Conservation (phyloP, 2,797 vertebrate genomes). For the Rhinatrema bivittatum region DNA sequence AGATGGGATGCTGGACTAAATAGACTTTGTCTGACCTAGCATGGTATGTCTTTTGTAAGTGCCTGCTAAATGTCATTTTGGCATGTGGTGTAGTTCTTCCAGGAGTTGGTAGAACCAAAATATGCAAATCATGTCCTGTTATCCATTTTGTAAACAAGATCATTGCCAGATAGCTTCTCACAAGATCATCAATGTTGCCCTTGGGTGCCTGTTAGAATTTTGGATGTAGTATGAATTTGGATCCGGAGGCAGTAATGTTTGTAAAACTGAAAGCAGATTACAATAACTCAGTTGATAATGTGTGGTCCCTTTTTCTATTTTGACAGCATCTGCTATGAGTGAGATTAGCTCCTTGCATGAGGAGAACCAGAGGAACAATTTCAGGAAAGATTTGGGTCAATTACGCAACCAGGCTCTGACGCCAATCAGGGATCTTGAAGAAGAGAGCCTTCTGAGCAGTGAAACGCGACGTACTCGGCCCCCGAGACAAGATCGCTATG, state of each 20-base stretch:
- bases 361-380: conserved; percentile 40
- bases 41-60: too few species aligned
- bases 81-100: too few species aligned
- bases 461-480: conserved; percentile 55
- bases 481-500: conserved; percentile 3
- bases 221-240: too few species aligned
- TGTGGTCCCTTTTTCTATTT: background rate
- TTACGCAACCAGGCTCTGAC: conserved; percentile 56
- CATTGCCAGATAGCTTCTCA: background rate
- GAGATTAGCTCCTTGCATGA: conserved; percentile 82
- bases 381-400: conserved; percentile 33
- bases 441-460: conserved; percentile 73
- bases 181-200: background rate
- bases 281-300: background rate
- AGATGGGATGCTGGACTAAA: too few species aligned
- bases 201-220: background rate
- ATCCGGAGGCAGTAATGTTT: background rate
- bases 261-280: background rate
- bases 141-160: too few species aligned
- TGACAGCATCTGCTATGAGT: conserved; percentile 65
- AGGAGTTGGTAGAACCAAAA: too few species aligned
- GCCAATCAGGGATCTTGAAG: conserved; percentile 55
- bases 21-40: too few species aligned
- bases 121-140: too few species aligned
- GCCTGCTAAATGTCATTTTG: too few species aligned